Conservation (phyloP, 2,113 vertebrate species). For the Gnathonemus longibarbis region DNA sequence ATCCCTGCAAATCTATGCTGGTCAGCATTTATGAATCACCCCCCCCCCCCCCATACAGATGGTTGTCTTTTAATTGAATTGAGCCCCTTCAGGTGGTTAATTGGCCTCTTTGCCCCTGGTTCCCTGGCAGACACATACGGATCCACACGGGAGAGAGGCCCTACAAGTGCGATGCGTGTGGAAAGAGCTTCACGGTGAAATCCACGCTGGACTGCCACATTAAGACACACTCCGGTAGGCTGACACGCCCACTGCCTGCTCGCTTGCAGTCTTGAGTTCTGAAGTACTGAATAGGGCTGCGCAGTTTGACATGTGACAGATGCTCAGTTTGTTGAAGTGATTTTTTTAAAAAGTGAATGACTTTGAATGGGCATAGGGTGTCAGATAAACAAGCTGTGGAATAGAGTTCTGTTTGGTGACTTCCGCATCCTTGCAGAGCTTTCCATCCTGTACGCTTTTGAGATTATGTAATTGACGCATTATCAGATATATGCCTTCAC, state of each 20-base stretch:
- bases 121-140: conserved; percentile 69
- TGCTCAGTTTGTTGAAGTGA: background rate
- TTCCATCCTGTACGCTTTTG: background rate
- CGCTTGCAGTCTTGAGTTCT: background rate
- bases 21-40: background rate
- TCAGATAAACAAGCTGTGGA: background rate
- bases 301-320: background rate
- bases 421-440: background rate
- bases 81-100: background rate
- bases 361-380: background rate
- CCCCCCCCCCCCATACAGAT: background rate
- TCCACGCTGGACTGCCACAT: conserved; percentile 87
- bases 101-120: background rate
- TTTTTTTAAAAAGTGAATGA: background rate
- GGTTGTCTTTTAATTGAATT: background rate
- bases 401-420: background rate
- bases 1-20: background rate
- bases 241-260: background rate
- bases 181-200: conserved; percentile 88
- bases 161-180: conserved; percentile 82
- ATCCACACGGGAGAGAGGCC: conserved; percentile 88
- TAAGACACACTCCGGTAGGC: conserved; percentile 81
- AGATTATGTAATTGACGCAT: background rate
- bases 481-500: background rate
- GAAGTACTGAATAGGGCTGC: background rate